A percentile compares a stretch with the other conserved stretches of the same genome.
Conservation (phyloP, 2,113 vertebrate genomes). For the Myotis lucifugus region DNA sequence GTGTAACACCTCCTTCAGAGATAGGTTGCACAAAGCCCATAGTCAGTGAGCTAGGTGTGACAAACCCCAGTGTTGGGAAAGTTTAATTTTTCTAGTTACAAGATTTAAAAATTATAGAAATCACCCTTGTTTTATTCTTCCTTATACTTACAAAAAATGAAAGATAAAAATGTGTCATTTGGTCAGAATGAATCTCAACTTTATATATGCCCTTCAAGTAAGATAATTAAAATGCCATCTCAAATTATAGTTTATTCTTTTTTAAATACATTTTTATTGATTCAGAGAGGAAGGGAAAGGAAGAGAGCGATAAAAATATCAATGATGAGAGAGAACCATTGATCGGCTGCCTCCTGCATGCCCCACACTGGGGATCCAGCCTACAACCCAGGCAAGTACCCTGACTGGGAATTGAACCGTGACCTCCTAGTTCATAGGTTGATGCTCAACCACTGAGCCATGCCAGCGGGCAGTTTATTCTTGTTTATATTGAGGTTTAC, state of each 20-base stretch:
- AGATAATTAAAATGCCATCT: neutral
- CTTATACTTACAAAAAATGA: neutral
- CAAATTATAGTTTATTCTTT: neutral
- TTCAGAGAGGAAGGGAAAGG: too few relatives aligned
- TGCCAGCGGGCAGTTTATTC: neutral
- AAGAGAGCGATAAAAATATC: too few relatives aligned
- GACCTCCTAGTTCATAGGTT: too few relatives aligned
- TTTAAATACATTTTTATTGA: too few relatives aligned
- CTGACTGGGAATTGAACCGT: too few relatives aligned
- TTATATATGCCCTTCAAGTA: constrained; percentile 19
- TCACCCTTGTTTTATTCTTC: neutral
- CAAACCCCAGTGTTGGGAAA: neutral
- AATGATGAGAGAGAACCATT: too few relatives aligned
- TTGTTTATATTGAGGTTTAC: neutral
- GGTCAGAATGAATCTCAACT: neutral
- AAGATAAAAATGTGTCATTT: neutral
- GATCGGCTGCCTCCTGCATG: too few relatives aligned
- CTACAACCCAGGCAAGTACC: too few relatives aligned
- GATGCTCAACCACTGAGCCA: too few relatives aligned
- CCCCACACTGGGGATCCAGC: too few relatives aligned
- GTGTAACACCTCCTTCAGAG: neutral
- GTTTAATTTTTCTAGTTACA: neutral
- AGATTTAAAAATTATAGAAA: neutral
- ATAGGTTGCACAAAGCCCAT: neutral
- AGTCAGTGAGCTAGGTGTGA: neutral